Evolutionary conservation across 1,140 invertebrate species (phyloP), one percentile per base, ranked within the genome.

Genomic region (Melitaea cinxia): DNA sequence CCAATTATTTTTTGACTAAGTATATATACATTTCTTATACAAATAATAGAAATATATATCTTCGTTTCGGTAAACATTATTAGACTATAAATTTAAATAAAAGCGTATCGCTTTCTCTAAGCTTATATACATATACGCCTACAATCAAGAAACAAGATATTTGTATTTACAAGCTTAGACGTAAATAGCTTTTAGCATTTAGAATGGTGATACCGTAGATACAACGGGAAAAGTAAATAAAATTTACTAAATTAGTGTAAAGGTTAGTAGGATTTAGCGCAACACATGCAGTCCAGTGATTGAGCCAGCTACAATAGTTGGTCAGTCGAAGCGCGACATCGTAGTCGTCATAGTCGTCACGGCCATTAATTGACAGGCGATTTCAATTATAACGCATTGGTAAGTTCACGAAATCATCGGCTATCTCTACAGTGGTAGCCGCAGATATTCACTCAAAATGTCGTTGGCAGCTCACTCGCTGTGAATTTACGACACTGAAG

Each of bases 381-480:
- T 88, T 85, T 86, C 83, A 90, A 87, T 85, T 83, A 88, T 78
- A 79, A 73, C 75, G 70, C 80, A 80, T 85, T 80, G 77, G 60
- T 69, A 81, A 80, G 73, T 78, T 80, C 73, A 85, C 77, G 75
- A 78, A 42, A 83, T 56, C 62, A 70, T 68, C 62, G 66, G 73
- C 74, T 71, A 70, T 71, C 73, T 65, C 74, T 78, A 62, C 57
- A 72, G 73, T 80, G 78, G 84, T 82, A 72, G 75, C 68, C 79
- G 67, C 77, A 79, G 83, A 88, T 70, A 86, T 88, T 88, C 82
- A 86, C 80, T 87, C 78, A 81, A 87, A 89, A 85, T 83, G 84
- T 87, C 85, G 84, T 89, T 88, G 79, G 76, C 83, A 86, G 81
- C 72, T 87, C 77, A 73, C 85, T 82, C 75, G 69, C 75, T 73